Evolutionary conservation across 1,140 invertebrate species (phyloP).

Genomic region (Bombus superbus): DNA sequence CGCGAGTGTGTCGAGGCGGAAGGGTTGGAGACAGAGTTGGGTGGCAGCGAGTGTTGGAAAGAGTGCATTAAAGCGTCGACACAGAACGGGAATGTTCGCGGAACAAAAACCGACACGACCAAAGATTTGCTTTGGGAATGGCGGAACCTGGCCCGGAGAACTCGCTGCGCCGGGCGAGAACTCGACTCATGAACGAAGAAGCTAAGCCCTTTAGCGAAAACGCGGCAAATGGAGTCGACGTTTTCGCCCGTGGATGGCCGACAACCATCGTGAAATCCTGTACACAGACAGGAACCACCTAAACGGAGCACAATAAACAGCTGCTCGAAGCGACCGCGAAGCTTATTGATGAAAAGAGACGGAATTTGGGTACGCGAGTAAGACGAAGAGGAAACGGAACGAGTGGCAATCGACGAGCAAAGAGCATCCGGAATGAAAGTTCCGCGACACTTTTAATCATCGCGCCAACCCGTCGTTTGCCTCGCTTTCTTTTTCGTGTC

Average conservation of each 20-base stretch:
- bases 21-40: neutral
- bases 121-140: slow-evolving; percentile 38
- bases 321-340: slow-evolving; percentile 35
- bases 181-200: slow-evolving; percentile 5
- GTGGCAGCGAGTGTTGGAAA: neutral
- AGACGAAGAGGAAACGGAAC: slow-evolving; percentile 13
- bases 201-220: slow-evolving; percentile 9
- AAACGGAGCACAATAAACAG: slow-evolving; percentile 50
- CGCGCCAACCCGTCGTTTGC: slow-evolving; percentile 13
- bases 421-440: slow-evolving; percentile 6
- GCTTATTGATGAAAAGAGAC: slow-evolving; percentile 41
- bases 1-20: neutral
- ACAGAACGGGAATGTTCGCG: slow-evolving; percentile 17
- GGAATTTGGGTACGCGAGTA: neutral
- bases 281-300: neutral
- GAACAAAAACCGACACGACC: slow-evolving; percentile 42
- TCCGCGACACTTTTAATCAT: slow-evolving; percentile 26
- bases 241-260: slow-evolving; percentile 32
- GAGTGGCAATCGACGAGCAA: slow-evolving; percentile 34
- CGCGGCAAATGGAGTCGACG: slow-evolving; percentile 55
- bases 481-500: neutral
- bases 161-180: neutral
- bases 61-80: slow-evolving; percentile 55
- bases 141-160: slow-evolving; percentile 4
- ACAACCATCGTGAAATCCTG: slow-evolving; percentile 12